Conservation (phyloP, 2,797 vertebrate genomes). For the Paedocypris micromegethes region DNA sequence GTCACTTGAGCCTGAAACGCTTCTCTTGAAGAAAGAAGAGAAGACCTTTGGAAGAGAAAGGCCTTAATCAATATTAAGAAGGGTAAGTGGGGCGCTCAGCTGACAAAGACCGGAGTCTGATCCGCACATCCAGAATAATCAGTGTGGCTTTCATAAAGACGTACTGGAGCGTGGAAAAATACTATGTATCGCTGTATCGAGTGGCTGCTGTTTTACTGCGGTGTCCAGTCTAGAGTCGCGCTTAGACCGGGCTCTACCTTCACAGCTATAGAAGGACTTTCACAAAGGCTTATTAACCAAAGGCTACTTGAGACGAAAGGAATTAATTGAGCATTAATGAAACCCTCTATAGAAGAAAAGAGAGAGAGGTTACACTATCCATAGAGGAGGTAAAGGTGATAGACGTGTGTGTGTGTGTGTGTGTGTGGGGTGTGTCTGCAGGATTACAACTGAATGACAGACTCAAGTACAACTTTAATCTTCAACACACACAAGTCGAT, state of each 20-base stretch:
- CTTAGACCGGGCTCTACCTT: background rate
- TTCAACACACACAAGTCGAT: constrained; percentile 50
- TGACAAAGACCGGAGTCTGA: constrained; percentile 37
- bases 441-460: constrained; percentile 48
- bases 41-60: constrained; percentile 40
- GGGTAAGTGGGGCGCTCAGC: constrained; percentile 46
- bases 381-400: constrained; percentile 37
- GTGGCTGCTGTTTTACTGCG: background rate
- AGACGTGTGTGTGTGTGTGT: constrained; percentile 28
- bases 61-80: constrained; percentile 48
- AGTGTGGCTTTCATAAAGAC: constrained; percentile 39
- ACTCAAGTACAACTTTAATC: constrained; percentile 43
- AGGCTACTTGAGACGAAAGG: constrained; percentile 39
- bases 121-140: constrained; percentile 37
- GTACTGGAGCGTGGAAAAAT: constrained; percentile 39
- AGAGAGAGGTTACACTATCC: constrained; percentile 26
- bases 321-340: constrained; percentile 54
- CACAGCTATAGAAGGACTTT: background rate
- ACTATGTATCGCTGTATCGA: constrained; percentile 33
- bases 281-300: background rate
- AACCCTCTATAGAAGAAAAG: constrained; percentile 41
- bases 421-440: constrained; percentile 33
- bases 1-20: constrained; percentile 43
- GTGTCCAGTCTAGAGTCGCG: constrained; percentile 3
- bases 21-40: constrained; percentile 40